Conservation (phyloP, 2,113 vertebrate species). For the Hemiprocne comata region DNA sequence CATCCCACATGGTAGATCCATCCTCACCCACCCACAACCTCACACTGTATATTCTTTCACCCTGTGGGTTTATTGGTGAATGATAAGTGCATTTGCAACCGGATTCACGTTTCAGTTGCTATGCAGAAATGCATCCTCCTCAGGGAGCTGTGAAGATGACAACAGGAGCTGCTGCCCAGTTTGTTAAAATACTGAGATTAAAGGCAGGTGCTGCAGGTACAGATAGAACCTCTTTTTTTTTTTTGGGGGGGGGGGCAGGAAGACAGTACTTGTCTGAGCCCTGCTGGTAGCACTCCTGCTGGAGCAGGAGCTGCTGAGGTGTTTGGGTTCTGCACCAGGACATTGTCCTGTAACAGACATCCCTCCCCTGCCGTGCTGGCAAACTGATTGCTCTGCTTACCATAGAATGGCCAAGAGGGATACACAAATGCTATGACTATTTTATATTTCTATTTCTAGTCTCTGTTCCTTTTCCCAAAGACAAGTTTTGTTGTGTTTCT, state of each 20-base stretch:
- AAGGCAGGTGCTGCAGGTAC: neutral
- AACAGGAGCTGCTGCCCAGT: neutral
- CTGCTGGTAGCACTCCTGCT: accelerated
- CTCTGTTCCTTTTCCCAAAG: neutral
- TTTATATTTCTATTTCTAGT: neutral
- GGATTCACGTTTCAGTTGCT: constrained; percentile 8
- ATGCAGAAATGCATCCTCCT: neutral
- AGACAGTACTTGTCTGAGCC: neutral
- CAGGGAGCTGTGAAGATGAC: neutral
- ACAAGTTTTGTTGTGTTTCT: neutral
- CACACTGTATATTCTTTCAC: neutral
- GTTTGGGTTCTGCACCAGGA: neutral
- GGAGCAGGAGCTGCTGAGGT: neutral
- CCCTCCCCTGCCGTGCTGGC: neutral
- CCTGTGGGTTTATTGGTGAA: neutral
- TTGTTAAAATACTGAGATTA: neutral
- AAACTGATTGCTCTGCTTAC: neutral
- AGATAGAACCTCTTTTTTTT: neutral
- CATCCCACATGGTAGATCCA: neutral
- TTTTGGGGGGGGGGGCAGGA: neutral
- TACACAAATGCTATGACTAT: neutral
- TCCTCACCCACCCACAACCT: constrained; percentile 27
- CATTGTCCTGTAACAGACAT: accelerated
- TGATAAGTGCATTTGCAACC: neutral
- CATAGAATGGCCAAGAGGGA: neutral